phyloP scores from a whole-genome alignment of 2,113 vertebrate genomes.

The Leucosticte australis region DNA sequence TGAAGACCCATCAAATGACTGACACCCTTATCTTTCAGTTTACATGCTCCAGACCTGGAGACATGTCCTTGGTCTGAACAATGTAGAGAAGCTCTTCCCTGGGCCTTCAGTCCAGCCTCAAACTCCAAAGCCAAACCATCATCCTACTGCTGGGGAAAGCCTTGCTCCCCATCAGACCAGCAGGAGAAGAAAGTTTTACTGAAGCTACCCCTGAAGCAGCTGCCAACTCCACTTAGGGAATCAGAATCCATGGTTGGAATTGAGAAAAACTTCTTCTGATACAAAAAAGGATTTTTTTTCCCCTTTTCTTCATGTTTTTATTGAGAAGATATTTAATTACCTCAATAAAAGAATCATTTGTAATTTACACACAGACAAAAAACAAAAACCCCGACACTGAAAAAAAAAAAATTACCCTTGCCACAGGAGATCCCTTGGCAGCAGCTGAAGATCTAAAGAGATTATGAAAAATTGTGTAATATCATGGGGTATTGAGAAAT shows the following conservation, averaged over 20 bases:
- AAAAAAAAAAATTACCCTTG: neutral
- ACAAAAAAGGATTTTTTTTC: neutral
- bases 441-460: neutral
- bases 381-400: fast-evolving
- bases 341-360: neutral
- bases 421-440: neutral
- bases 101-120: neutral
- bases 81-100: neutral
- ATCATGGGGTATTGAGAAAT: neutral
- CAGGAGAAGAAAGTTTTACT: neutral
- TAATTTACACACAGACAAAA: neutral
- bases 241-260: fast-evolving
- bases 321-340: neutral
- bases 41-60: neutral
- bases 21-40: neutral
- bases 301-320: neutral
- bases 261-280: neutral
- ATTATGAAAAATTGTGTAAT: neutral
- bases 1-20: neutral
- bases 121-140: neutral
- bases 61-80: neutral
- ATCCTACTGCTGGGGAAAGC: neutral
- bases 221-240: neutral
- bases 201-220: neutral
- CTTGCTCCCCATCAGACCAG: neutral